These are phyloP conservation scores for Cnemophilus loriae DNA, from an alignment of 2,113 vertebrate species.

Conservation along the genomic window DNA sequence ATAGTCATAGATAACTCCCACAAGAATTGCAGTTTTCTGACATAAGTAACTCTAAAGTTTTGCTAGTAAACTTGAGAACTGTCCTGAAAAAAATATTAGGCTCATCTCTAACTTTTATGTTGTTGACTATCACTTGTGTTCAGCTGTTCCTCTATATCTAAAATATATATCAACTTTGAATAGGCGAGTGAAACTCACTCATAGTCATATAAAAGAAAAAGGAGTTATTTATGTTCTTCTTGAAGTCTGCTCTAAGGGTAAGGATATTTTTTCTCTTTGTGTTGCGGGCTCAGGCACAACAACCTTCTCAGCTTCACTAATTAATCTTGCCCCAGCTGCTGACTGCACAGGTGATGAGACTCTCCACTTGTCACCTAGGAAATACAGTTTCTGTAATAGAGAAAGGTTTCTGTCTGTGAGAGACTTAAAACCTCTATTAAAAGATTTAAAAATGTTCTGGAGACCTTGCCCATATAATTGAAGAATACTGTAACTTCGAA, in stretches of 20 bases:
- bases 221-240: neutral
- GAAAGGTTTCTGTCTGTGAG: neutral
- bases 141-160: neutral
- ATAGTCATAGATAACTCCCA: neutral
- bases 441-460: neutral
- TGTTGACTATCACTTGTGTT: neutral
- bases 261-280: slow-evolving; percentile 7
- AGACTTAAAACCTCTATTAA: neutral
- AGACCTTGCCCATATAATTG: neutral
- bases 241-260: neutral
- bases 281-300: neutral
- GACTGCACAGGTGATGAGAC: slow-evolving; percentile 26
- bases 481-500: neutral
- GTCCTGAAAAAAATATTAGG: neutral
- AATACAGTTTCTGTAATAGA: slow-evolving; percentile 3
- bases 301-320: neutral
- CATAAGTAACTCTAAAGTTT: neutral
- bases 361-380: slow-evolving; percentile 5
- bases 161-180: neutral
- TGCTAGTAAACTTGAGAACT: neutral
- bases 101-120: neutral
- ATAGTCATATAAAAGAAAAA: neutral
- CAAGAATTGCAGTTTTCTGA: neutral
- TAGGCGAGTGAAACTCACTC: neutral
- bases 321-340: slow-evolving; percentile 26